phyloP scores from a whole-genome alignment of 2,797 vertebrate genomes.

The Sebastes steindachneri region DNA sequence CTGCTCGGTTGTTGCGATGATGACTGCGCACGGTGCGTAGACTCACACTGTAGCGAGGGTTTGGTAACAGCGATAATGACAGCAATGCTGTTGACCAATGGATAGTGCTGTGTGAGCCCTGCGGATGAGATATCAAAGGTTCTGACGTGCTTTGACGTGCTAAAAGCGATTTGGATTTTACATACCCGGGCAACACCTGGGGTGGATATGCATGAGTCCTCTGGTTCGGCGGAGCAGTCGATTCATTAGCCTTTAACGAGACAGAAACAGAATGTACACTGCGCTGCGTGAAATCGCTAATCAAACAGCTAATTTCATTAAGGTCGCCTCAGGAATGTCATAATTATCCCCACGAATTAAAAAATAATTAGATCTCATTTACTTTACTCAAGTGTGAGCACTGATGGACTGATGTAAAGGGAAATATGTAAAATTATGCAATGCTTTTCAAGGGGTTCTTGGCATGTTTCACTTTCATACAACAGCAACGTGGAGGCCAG shows the following conservation, averaged over 20 bases:
- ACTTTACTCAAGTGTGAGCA: constrained; percentile 28
- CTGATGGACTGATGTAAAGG: constrained; percentile 1
- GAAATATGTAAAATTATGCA: constrained; percentile 5
- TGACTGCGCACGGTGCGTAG: background rate
- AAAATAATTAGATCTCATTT: constrained; percentile 55
- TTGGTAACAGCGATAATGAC: constrained; percentile 3
- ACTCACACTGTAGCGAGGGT: background rate
- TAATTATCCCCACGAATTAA: constrained; percentile 48
- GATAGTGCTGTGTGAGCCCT: constrained; percentile 33
- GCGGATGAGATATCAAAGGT: constrained; percentile 1
- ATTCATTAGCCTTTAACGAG: constrained; percentile 51
- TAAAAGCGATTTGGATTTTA: constrained; percentile 34
- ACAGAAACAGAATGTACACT: constrained; percentile 44
- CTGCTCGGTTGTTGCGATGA: background rate
- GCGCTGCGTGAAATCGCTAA: constrained; percentile 52
- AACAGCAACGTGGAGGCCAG: constrained; percentile 5
- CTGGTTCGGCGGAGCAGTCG: background rate
- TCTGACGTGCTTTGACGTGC: constrained; percentile 20
- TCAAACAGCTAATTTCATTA: constrained; percentile 69
- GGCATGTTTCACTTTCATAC: constrained; percentile 12
- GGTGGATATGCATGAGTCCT: constrained; percentile 23
- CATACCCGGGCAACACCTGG: constrained; percentile 28
- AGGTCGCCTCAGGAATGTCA: constrained; percentile 59
- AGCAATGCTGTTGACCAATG: constrained; percentile 21
- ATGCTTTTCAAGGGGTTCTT: constrained; percentile 22